Evolutionary conservation across 30 jellyfish, hydroid and myxozoan genomes (phyloP), one percentile per base, ranked within the genome.

Genomic region (Aurelia sp.): DNA sequence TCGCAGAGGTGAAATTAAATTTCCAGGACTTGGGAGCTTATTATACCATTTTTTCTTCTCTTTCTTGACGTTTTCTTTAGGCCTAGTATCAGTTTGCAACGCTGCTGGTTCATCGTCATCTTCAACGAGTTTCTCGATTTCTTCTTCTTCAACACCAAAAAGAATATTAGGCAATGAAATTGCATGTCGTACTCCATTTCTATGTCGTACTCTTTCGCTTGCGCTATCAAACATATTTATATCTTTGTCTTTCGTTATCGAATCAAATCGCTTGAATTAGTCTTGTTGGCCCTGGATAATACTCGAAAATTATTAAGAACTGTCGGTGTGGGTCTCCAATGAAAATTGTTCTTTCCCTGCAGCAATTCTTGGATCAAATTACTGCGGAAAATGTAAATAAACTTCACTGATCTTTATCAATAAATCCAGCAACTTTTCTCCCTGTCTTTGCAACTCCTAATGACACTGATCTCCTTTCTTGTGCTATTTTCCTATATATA

Each of bases 21-120:
- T 22, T 17, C 93, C 75, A 6, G 93, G 74, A 13, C 23, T 68
- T 15, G 85, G 79, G 23, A 84, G 23, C 41, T 73, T 73, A 27
- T 51, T 61, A 63, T 84, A 84, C 93, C 93, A 84, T 37, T 62
- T 84, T 71, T 35, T 68, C 82, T 84, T 84, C 76, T 51, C 85
- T 16, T 73, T 76, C 51, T 84, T 84, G 11, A 47, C 86, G 47
- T 60, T 55, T 6, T 33, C 57, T 44, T 44, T 10, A 44, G 55
- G 55, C 55, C 55, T 10, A 44, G 55, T 44, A 5, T 44, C 55
- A 16, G 73, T 64, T 44, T 40, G 17, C 13, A n/a, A 13, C 11
- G 35, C 41, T 8, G 23, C 68, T 15, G 48, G 55, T 11, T 19
- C 47, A 10, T 63, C 93, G 10, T 71, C 80, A 5, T 63, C 93